Conservation (phyloP, 30 jellyfish, hydroid and myxozoan genomes). For the Cassiopea andromeda region DNA sequence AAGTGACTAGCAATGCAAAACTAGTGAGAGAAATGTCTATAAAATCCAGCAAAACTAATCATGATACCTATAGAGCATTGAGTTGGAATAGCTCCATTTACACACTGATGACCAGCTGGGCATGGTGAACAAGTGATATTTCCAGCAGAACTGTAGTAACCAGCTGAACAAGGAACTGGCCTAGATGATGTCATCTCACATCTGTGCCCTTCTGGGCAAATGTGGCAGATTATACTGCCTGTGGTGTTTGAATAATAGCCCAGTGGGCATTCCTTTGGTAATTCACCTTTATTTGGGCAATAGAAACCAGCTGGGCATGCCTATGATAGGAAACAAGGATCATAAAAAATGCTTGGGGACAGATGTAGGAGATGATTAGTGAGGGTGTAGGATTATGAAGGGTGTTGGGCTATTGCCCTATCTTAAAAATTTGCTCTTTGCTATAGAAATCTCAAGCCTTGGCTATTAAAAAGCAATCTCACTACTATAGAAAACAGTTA, state of each 20-base stretch:
- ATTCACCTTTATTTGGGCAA: constrained; percentile 79
- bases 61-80: constrained; percentile 64
- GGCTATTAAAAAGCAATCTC: no score
- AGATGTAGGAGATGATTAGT: no score
- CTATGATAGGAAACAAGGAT: constrained; percentile 45
- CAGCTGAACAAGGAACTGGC: constrained; percentile 79
- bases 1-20: no score
- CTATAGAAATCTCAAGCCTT: no score
- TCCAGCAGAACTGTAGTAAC: constrained; percentile 89
- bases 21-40: no score
- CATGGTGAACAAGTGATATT: constrained; percentile 87
- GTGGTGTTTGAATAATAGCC: constrained; percentile 82
- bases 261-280: constrained; percentile 82
- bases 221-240: constrained; percentile 63
- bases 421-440: no score
- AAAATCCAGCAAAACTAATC: no score
- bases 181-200: constrained; percentile 71
- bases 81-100: constrained; percentile 89
- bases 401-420: no score
- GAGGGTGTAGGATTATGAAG: no score
- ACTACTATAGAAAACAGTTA: no score
- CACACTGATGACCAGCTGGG: constrained; percentile 89
- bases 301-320: constrained; percentile 94
- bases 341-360: not conserved
- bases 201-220: constrained; percentile 93